Conservation (phyloP, 1,140 invertebrate species). For the Metopolophium dirhodum region DNA sequence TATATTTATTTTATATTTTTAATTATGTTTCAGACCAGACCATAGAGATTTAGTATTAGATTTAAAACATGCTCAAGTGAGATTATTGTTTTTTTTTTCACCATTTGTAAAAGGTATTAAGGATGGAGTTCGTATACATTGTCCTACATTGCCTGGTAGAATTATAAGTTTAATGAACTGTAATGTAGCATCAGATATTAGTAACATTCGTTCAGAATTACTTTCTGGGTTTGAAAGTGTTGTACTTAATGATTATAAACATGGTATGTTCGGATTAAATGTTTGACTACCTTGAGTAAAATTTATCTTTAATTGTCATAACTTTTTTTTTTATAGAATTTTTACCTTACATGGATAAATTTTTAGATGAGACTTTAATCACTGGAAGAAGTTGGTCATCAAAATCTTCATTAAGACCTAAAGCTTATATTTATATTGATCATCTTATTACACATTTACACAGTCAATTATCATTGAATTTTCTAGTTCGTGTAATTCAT, state of each 20-base stretch:
- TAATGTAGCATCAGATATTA: constrained; percentile 32
- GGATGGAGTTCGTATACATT: neutral
- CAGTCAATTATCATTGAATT: constrained; percentile 47
- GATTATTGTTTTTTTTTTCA: constrained; percentile 44
- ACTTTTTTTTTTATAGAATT: constrained; percentile 41
- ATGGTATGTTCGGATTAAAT: constrained; percentile 12
- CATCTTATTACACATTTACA: constrained; percentile 50
- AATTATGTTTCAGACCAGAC: constrained; percentile 15
- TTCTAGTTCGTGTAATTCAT: constrained; percentile 47
- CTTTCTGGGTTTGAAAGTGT: constrained; percentile 44
- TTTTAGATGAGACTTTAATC: constrained; percentile 49
- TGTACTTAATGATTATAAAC: constrained; percentile 37
- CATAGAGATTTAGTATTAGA: constrained; percentile 42
- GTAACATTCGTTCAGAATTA: constrained; percentile 36
- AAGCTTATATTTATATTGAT: constrained; percentile 52
- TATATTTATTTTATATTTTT: neutral
- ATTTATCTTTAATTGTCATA: neutral
- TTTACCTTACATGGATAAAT: constrained; percentile 47
- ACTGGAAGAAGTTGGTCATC: constrained; percentile 47
- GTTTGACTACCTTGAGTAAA: neutral
- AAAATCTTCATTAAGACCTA: constrained; percentile 44
- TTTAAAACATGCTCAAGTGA: constrained; percentile 50
- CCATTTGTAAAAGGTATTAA: constrained; percentile 13
- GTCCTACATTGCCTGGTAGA: constrained; percentile 16
- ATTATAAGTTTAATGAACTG: constrained; percentile 33